A percentile compares a stretch with the other conserved stretches of the same genome.
Conservation (phyloP, 2,113 vertebrate genomes). For the Cyprinus carpio region DNA sequence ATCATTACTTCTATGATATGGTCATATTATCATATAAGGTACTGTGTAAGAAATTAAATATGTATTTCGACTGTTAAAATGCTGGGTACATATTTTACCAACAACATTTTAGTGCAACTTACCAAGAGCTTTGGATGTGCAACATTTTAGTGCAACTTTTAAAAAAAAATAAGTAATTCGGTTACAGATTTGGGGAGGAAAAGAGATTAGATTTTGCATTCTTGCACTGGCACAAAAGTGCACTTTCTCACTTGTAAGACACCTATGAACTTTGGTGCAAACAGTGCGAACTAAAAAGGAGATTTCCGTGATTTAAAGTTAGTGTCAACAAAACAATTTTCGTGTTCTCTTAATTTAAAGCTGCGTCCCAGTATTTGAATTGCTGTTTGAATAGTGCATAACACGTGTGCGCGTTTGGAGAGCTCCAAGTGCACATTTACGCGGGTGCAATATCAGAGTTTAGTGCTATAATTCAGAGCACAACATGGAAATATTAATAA, state of each 20-base stretch:
- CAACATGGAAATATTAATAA: background rate
- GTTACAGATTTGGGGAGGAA: background rate
- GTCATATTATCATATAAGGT: no score
- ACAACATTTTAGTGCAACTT: no score
- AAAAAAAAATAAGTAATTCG: background rate
- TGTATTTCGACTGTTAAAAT: background rate
- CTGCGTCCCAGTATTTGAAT: background rate
- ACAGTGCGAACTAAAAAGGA: background rate
- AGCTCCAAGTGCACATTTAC: slow-evolving; percentile 72
- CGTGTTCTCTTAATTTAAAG: background rate
- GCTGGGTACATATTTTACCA: background rate
- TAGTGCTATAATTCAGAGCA: background rate
- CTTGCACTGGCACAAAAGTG: background rate
- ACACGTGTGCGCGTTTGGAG: slow-evolving; percentile 69
- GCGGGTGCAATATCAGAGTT: slow-evolving; percentile 58
- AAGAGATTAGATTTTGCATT: background rate
- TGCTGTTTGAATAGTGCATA: background rate
- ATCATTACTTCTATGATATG: no score
- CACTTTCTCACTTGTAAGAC: background rate
- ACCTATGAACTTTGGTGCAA: background rate
- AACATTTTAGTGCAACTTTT: background rate
- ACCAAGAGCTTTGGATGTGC: background rate
- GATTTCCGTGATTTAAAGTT: background rate
- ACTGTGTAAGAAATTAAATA: no score
- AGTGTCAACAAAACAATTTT: background rate